A percentile compares a stretch with the other conserved stretches of the same genome.
These are phyloP conservation scores for Sceloporus undulatus DNA, from an alignment of 2,113 vertebrate genomes.

Conservation along the genomic window DNA sequence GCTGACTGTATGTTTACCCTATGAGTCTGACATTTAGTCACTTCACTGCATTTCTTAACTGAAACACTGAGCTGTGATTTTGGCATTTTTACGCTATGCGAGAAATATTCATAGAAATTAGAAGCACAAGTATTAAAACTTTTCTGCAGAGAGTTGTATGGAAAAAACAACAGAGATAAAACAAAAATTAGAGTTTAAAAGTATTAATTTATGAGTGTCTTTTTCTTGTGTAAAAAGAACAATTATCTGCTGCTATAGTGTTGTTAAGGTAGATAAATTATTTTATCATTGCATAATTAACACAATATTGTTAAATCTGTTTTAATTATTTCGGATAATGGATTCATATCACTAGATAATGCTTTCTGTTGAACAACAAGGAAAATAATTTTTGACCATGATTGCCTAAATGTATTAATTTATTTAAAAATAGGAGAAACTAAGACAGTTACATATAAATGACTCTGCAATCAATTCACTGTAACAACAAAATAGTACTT, in stretches of 20 bases:
- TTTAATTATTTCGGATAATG: constrained; percentile 79
- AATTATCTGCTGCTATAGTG: constrained; percentile 75
- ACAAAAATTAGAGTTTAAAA: constrained; percentile 48
- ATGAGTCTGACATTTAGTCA: no score
- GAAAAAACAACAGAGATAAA: constrained; percentile 70
- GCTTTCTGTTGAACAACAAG: constrained; percentile 70
- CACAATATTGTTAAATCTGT: constrained; percentile 74
- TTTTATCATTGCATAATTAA: constrained; percentile 82
- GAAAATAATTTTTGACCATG: constrained; percentile 73
- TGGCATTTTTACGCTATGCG: background rate
- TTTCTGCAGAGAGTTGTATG: constrained; percentile 67
- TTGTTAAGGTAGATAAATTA: constrained; percentile 78
- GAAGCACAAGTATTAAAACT: constrained; percentile 1
- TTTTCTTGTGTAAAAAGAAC: constrained; percentile 65
- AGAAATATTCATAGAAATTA: background rate
- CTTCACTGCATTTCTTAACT: no score
- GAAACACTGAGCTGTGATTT: no score
- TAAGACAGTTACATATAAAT: constrained; percentile 33
- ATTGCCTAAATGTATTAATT: constrained; percentile 67
- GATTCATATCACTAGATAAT: constrained; percentile 76
- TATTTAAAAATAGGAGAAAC: constrained; percentile 27
- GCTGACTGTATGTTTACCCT: no score
- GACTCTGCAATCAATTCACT: no score
- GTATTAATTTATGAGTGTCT: constrained; percentile 68
- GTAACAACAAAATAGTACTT: background rate